Evolutionary conservation across 1,140 invertebrate genomes (phyloP), one percentile per base, ranked within the genome.

Genomic region (Ladona fulva): DNA sequence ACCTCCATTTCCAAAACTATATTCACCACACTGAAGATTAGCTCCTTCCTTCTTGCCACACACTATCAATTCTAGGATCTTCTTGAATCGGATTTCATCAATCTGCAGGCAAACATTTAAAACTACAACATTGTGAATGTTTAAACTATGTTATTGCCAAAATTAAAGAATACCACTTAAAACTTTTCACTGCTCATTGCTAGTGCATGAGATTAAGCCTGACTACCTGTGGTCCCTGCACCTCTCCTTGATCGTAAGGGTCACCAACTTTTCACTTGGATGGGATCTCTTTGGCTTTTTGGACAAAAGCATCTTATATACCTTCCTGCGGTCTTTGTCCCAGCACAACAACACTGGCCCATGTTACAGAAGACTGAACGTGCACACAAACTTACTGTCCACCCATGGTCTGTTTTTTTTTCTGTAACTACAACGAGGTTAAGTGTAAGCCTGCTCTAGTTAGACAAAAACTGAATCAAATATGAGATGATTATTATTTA

Each of bases 271-370:
- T 91, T 74, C 90, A 88, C 0, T 86, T 85, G 77, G 90, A 86
- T 0, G 95, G 95, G 78, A 90, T 84, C 78, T 89, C 89, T 0
- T 87, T 89, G 0, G 92, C 90, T 80, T 89, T 89, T 80, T 91
- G 88, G 0, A 98, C 92, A 84, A 98, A 98, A 80, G 92, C 88
- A 78, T 97, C 93, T 83, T 98, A 97, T 77, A 98, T 93, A 7
- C 88, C 87, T 52, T 92, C 91, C 78, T 98, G 94, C 0, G 0
- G 94, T 93, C 76, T 96, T 87, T 0, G 95, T 95, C n/a, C 94
- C 96, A 77, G 96, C 95, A 82, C 94, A 93, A 82, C 96, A 98
- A 80, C 91, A 92, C 85, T 98, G 96, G 1, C 96, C 96, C 82
- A 95, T 93, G 83, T 97, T 96, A 77, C 88, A 86, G 85, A 97